A percentile compares a stretch with the other conserved stretches of the same genome.
phyloP scores from a whole-genome alignment of 2,113 vertebrate genomes.

The Galemys pyrenaicus region DNA sequence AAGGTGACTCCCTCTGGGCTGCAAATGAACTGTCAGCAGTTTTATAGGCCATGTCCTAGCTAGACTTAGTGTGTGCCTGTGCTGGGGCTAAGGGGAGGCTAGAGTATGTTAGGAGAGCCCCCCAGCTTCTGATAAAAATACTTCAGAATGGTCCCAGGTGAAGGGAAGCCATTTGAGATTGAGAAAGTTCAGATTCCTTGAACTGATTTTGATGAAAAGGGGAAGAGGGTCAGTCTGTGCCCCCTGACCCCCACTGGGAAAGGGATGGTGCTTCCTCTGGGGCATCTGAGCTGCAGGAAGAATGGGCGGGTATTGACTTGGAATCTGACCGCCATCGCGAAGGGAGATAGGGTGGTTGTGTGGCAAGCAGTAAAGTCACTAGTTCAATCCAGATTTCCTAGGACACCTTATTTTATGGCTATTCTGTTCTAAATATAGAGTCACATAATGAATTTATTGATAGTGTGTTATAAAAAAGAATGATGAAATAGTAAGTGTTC shows the following conservation, averaged over 20 bases:
- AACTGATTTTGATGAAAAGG: neutral
- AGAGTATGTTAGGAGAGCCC: neutral
- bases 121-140: neutral
- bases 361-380: neutral
- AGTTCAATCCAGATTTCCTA: conserved; percentile 31
- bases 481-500: conserved; percentile 11
- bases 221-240: neutral
- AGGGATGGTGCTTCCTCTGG: neutral
- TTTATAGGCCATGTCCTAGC: neutral
- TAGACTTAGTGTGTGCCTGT: neutral
- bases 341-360: neutral
- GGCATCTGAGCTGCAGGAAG: neutral
- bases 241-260: neutral
- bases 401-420: neutral
- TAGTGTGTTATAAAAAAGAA: conserved; percentile 45
- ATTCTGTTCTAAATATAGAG: neutral
- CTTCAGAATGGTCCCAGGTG: neutral
- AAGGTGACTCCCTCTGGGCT: neutral
- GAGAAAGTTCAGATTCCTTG: neutral
- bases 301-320: neutral
- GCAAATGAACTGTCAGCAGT: neutral
- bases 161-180: neutral
- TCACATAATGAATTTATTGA: conserved; percentile 42
- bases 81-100: neutral
- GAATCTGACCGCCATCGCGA: neutral